These are phyloP conservation scores for Colius striatus DNA, from an alignment of 2,113 vertebrate species.

Conservation along the genomic window DNA sequence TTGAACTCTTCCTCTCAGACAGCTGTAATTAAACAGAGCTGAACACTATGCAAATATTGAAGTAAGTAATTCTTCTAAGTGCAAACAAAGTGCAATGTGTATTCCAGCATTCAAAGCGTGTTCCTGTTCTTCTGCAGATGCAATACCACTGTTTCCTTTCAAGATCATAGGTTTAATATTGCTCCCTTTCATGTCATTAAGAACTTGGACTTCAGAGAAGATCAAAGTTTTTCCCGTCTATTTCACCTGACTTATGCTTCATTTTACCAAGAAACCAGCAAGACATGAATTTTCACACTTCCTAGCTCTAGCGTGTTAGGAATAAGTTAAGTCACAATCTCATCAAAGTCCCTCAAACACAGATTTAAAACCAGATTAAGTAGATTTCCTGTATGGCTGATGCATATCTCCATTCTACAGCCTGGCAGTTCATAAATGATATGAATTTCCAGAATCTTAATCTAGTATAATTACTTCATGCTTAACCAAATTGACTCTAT, in stretches of 20 bases:
- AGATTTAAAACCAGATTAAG: background rate
- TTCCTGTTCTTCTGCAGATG: background rate
- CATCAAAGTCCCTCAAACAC: background rate
- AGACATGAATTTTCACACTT: background rate
- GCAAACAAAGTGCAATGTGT: background rate
- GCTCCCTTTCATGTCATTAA: background rate
- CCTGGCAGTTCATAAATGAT: background rate
- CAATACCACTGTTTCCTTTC: background rate
- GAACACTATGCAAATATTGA: conserved; percentile 28
- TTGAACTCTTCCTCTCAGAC: background rate
- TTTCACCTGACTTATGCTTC: background rate
- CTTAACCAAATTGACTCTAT: background rate
- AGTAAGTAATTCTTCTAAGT: conserved; percentile 16
- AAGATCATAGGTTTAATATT: conserved; percentile 1
- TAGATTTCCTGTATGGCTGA: background rate
- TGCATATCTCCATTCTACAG: background rate
- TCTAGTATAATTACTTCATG: background rate
- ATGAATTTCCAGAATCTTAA: background rate
- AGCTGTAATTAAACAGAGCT: conserved; percentile 48
- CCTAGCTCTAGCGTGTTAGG: background rate
- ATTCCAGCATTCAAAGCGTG: background rate
- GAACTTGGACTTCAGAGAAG: background rate
- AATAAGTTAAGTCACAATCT: background rate
- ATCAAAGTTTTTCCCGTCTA: background rate
- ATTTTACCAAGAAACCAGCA: background rate